Base-by-base conservation (phyloP, 1,140 invertebrate genomes). In the Aphelenchoides avenae region DNA sequence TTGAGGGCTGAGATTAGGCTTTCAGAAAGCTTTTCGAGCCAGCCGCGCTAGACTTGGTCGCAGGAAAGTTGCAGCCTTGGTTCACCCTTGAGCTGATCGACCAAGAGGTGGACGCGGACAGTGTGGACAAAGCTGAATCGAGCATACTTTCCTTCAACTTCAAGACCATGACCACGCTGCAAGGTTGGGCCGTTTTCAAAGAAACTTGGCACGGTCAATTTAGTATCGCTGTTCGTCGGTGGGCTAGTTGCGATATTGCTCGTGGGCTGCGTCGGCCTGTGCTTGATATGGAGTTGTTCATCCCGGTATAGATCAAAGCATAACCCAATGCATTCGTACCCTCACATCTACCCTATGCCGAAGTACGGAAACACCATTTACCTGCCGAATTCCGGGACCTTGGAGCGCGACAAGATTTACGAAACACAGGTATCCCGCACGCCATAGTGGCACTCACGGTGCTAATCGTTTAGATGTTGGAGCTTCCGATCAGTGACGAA, bases 401-500 rank as follows among this genome's bases (percentile, higher is more conserved):
- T 50, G 34, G 66, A 64, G 40, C 30, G 54, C 43, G 49, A 55
- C 47, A 71, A 71, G 46, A 64, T 66, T 24, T 71, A 71, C 41
- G 68, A 71, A 37, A 71, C 70, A 18, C 68, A 70, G 58, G 67
- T 69, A 42, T 26, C 55, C 50, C 9, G 18, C 15, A 30, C 50
- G 20, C 4, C 41, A 30, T n/a, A n/a, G n/a, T n/a, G n/a, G n/a
- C n/a, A n/a, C n/a, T n/a, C n/a, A n/a, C n/a, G n/a, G n/a, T n/a
- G n/a, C n/a, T n/a, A n/a, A n/a, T n/a, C n/a, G n/a, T 57, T 34
- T 37, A 73, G 65, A 66, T 72, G 56, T 43, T 76, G 39, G 71
- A 75, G 44, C 47, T 75, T 39, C 68, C 71, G 6, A 74, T 75
- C 18, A 72, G 70, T 40, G 72, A 76, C 49, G 72, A 75, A 33